These are phyloP conservation scores for Astreopora myriophthalma DNA, from an alignment of 64 coral and sea anemone genomes.

Conservation along the genomic window DNA sequence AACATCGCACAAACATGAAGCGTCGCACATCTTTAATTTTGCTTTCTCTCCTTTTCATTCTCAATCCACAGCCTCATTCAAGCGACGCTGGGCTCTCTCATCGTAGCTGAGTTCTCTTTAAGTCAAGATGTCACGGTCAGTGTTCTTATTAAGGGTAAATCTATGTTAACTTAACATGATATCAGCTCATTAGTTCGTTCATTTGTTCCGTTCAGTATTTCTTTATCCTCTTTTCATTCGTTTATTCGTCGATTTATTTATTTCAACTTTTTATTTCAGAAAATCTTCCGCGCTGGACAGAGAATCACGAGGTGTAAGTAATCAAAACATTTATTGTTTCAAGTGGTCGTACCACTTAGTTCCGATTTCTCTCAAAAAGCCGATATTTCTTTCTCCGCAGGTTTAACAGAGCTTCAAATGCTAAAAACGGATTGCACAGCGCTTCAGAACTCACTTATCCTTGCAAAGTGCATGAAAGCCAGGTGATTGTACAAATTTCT, in stretches of 20 bases:
- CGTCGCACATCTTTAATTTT: neutral
- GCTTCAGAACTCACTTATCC: constrained; percentile 75
- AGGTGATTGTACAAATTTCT: constrained; percentile 17
- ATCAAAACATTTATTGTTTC: neutral
- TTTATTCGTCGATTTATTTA: neutral
- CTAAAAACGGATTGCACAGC: constrained; percentile 59
- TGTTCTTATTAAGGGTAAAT: neutral
- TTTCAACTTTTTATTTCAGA: constrained; percentile 34
- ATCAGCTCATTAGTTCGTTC: no score
- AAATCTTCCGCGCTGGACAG: constrained; percentile 91
- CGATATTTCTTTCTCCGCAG: neutral
- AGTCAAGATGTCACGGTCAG: constrained; percentile 91
- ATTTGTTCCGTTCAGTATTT: no score
- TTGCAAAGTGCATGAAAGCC: constrained; percentile 86
- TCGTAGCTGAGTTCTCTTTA: constrained; percentile 82
- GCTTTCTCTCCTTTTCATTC: neutral
- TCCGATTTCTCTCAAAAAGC: no score
- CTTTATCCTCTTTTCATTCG: neutral
- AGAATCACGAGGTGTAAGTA: constrained; percentile 94
- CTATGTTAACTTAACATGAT: neutral
- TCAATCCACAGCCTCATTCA: constrained; percentile 86
- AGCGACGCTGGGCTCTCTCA: constrained; percentile 82
- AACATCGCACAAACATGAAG: no score
- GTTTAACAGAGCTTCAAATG: constrained; percentile 82
- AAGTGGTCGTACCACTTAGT: no score